Base-by-base conservation (phyloP, 1,140 invertebrate genomes). In the Colletes gigas region DNA sequence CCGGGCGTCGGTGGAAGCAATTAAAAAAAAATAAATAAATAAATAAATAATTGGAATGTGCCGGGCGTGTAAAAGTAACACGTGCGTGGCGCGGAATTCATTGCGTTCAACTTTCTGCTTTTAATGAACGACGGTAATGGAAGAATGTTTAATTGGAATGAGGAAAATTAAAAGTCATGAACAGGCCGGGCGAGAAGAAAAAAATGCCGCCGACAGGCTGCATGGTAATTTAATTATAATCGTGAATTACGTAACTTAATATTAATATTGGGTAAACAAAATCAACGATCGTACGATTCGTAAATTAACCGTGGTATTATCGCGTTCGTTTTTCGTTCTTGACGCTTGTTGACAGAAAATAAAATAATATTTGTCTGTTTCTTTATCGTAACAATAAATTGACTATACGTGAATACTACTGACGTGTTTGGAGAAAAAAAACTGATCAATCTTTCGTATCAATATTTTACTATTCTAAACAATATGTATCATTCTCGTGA, bases 121-220 rank as follows among this genome's bases (percentile, higher is more conserved):
- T 78, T 65, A 63, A 72, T 72, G 69, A 62, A 72, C 59, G 50
- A 63, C 30, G 44, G n/a, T 55, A 72, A 65, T 65, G 59, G 68
- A 60, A 63, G 55, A 72, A 78, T 78, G n/a, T 78, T 78, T 72
- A 72, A 72, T 72, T 72, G 69, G 39, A 47, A 71, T 14, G 30
- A 8, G 15, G 10, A 19, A 21, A 78, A 41, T 72, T 55, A 72
- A 72, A 78, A 63, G n/a, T 54, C 39, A 10, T 9, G 9, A 8
- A 65, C 30, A 14, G 30, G 14, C 6, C 19, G 9, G 9, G 44
- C 12, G 9, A 19, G 30, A 39, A 15, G n/a, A 17, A 30, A 30
- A 30, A 30, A 30, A 30, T 30, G 30, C 10, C 30, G 6, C 63
- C 4, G 30, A 5, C 1, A 74, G 10, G 4, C 10, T 19, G 19